Evolutionary conservation across 2,888 invertebrate species (phyloP), one percentile per base, ranked within the genome.

Genomic region (Dexiosoma caninum): DNA sequence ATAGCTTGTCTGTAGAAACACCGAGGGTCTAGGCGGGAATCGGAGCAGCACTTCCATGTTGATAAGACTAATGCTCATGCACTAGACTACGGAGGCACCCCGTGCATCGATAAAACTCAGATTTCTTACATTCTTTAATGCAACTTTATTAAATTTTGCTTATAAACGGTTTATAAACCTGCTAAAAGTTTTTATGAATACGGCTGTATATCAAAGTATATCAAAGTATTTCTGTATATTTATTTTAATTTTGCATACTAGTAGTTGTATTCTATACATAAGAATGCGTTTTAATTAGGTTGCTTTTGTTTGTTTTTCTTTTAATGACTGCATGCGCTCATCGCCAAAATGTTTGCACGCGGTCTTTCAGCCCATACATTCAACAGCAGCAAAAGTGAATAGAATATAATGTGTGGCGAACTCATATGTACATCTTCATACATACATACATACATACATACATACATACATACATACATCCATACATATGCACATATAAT

Each of bases 261-360:
- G 35, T 27, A n/a, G 23, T 14, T 32, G 16, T 35, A 42, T 44
- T 67, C 23, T 71, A 6, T 32, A 60, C 66, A 75, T 46, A 70
- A 75, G 32, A 75, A 79, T 30, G 69, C 70, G 44, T 75, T 79
- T 79, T 79, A 79, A 79, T 75, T 75, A 75, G 79, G 70, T 79
- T 75, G 67, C 44, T 51, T 72, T 75, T 66, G 59, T 70, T 57
- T 59, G n/a, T n/a, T n/a, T n/a, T n/a, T n/a, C n/a, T 66, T 64
- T 64, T 64, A 64, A 57, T 75, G 64, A 70, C 44, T 46, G 51
- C 53, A 67, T 46, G 66, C 62, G 66, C 35, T 66, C n/a, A n/a
- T n/a, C 51, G 40, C 53, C 60, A 75, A 76, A 69, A 44, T 76
- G 76, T 76, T 67, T 76, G 51, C 67, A 60, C 51, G 53, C 51